Evolutionary conservation across 92 coral and sea anemone genomes (phyloP), one percentile per base, ranked within the genome.

Genomic region (Porites divaricata): DNA sequence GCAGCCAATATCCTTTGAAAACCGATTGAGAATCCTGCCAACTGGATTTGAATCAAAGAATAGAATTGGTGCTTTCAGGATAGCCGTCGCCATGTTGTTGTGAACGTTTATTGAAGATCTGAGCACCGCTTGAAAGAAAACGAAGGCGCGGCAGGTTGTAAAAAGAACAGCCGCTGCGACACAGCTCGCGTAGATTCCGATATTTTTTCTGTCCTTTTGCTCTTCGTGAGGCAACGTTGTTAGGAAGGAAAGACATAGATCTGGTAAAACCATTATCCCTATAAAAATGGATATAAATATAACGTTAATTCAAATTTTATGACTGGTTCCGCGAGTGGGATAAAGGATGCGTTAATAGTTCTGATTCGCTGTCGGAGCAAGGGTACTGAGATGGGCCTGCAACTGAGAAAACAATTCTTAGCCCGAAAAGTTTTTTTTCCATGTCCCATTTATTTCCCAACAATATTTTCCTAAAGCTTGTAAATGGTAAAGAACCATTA

Each of bases 21-120:
- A 84, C 62, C 92, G 92, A 45, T 89, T 89, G 25, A 89, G 88
- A 24, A 89, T 89, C 49, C 92, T 81, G 17, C 92, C 93, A 11
- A 79, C 75, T 50, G 93, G 89, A 62, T 89, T 89, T 58, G 90
- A 79, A 59, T 89, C 93, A 23, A 89, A 89, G 50, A 89, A 89
- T 20, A 85, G 84, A 16, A 85, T 63, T 12, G 89, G 93, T 25
- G 93, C 89, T 74, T 87, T 81, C 22, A 89, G 87, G 21, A 89
- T 50, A 25, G 79, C 77, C 17, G 76, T 68, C 51, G 83, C 88
- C 93, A 89, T 89, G 74, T 80, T 74, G 77, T 85, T 72, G 81
- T 89, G 93, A 22, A 89, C 81, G 21, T 70, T 76, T 67, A 80
- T 87, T 15, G 93, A 89, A 63, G 89, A 78, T 45, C 58, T 51